Evolutionary conservation across 2,113 vertebrate genomes (phyloP).

Genomic region (Rhynchomys soricoides): DNA sequence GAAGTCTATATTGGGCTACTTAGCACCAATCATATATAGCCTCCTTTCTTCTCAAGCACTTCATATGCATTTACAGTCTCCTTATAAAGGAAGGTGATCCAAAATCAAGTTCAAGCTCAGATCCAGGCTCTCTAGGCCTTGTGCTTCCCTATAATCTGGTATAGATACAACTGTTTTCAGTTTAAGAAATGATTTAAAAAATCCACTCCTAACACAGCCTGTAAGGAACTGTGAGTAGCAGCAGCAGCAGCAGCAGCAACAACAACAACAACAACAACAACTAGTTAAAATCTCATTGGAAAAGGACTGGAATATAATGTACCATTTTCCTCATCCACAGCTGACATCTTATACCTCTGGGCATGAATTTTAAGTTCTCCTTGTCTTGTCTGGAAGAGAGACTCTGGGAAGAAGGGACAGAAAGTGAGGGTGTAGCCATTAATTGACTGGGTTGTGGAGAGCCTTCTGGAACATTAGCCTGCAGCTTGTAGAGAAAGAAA

Average conservation of each 20-base stretch:
- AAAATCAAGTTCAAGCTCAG: constrained; percentile 35
- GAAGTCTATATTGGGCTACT: not conserved
- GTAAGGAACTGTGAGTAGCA: not conserved
- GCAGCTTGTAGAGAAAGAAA: constrained; percentile 30
- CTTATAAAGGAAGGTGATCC: not conserved
- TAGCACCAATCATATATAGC: not conserved
- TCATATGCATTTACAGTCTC: not conserved
- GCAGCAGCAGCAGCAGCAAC: not conserved
- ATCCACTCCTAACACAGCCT: constrained; percentile 7
- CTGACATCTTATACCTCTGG: not conserved
- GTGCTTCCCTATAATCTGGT: not conserved
- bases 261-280: not conserved
- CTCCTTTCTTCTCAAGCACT: not conserved
- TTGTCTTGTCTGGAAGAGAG: not conserved
- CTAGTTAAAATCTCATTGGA: not conserved
- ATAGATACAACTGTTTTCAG: not conserved
- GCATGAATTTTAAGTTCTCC: constrained; percentile 16
- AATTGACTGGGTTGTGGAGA: not conserved
- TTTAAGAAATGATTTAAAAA: constrained; percentile 27
- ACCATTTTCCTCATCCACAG: not conserved
- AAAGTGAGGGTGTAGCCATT: not conserved
- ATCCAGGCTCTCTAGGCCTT: not conserved
- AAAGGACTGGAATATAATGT: not conserved
- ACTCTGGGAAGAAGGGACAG: not conserved
- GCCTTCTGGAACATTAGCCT: constrained; percentile 33